Percentiles rank a stretch among this genome's conserved stretches.
Conservation (phyloP, 2,888 invertebrate species). For the Stictocephala bisonia region DNA sequence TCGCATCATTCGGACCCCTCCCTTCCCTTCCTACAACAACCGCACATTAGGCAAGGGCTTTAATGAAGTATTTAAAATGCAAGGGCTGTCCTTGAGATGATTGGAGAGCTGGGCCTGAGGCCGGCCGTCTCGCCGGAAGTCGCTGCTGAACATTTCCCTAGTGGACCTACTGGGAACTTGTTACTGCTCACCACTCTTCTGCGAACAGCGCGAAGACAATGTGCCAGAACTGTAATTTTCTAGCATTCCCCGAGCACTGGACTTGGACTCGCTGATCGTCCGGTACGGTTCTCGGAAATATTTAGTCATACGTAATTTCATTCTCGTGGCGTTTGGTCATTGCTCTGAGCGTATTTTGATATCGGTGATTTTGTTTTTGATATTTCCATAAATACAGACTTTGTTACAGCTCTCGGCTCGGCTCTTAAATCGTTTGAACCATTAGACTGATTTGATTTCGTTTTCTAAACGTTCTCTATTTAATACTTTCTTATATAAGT, state of each 20-base stretch:
- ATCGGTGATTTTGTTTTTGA: too few relatives aligned
- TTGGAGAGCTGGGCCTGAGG: not conserved
- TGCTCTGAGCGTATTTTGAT: too few relatives aligned
- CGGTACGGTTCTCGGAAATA: constrained; percentile 29
- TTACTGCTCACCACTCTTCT: constrained; percentile 16
- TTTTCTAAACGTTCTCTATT: too few relatives aligned
- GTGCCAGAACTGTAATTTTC: constrained; percentile 21
- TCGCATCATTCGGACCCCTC: too few relatives aligned
- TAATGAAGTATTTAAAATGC: constrained; percentile 46
- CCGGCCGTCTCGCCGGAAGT: not conserved
- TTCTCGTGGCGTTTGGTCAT: too few relatives aligned
- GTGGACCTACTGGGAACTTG: constrained; percentile 25
- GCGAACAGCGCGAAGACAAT: constrained; percentile 24
- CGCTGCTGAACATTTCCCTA: not conserved
- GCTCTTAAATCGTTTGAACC: too few relatives aligned
- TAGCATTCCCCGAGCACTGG: constrained; percentile 19
- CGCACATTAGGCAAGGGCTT: constrained; percentile 6
- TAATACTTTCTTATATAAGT: too few relatives aligned
- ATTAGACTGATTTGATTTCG: too few relatives aligned
- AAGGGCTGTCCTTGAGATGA: constrained; percentile 16
- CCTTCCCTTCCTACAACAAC: too few relatives aligned
- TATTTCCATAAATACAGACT: too few relatives aligned
- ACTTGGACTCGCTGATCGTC: not conserved
- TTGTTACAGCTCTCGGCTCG: too few relatives aligned
- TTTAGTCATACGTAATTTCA: constrained; percentile 34